These are phyloP conservation scores for Planococcus citri DNA, from an alignment of 1,140 invertebrate species.

Conservation along the genomic window DNA sequence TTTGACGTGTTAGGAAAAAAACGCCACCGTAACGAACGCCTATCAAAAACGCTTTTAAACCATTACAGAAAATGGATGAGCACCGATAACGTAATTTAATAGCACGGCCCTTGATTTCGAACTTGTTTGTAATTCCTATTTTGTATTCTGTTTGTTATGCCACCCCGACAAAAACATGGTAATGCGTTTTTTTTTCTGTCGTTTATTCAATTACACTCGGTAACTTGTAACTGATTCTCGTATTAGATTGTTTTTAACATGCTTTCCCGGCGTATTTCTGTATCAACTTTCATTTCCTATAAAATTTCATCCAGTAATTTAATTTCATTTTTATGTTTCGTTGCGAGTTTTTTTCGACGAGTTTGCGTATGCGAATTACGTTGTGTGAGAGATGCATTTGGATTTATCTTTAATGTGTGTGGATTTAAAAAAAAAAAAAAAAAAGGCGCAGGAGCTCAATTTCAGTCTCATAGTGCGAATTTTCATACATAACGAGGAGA, in stretches of 20 bases:
- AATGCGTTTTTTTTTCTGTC: conserved; percentile 4
- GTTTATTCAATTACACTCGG: conserved; percentile 3
- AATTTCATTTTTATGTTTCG: not conserved
- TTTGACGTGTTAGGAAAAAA: not conserved
- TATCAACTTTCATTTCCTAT: not conserved
- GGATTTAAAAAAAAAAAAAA: too few relatives aligned
- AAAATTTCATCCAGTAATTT: conserved; percentile 3
- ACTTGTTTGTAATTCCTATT: conserved; percentile 14
- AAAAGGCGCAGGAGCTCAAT: too few relatives aligned
- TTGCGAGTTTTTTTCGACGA: not conserved
- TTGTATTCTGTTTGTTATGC: conserved; percentile 17
- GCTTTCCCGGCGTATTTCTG: not conserved
- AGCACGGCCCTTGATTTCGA: conserved; percentile 7
- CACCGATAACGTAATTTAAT: conserved; percentile 15
- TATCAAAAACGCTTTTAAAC: conserved; percentile 10
- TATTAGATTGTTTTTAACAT: conserved; percentile 4
- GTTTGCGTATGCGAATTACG: not conserved
- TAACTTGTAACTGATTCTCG: not conserved
- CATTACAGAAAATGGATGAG: conserved; percentile 17
- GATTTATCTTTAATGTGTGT: not conserved
- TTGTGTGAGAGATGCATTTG: not conserved
- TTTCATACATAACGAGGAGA: too few relatives aligned
- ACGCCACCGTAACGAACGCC: not conserved
- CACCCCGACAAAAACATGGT: conserved; percentile 10
- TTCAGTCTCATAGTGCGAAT: too few relatives aligned